Conservation (phyloP, 2,797 vertebrate species). For the Protosalanx chinensis region DNA sequence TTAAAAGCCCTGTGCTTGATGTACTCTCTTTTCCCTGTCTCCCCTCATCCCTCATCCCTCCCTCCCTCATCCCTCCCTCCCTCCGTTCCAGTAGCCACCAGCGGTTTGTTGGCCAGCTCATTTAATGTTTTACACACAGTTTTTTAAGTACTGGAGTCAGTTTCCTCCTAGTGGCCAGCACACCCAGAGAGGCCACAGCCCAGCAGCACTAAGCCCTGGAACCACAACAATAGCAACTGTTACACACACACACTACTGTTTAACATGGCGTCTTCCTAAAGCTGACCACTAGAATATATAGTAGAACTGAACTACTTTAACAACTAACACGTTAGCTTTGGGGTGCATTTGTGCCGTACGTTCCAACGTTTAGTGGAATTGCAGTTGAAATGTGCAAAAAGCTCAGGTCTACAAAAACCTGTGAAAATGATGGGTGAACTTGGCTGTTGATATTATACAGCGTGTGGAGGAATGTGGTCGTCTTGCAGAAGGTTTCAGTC, state of each 20-base stretch:
- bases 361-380: too few species aligned
- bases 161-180: slow-evolving; percentile 56
- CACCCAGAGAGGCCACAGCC: slow-evolving; percentile 62
- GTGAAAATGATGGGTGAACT: too few species aligned
- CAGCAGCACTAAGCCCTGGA: slow-evolving; percentile 48
- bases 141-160: slow-evolving; percentile 57
- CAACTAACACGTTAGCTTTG: too few species aligned
- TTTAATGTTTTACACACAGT: slow-evolving; percentile 66
- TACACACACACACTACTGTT: slow-evolving; percentile 31
- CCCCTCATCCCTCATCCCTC: background rate
- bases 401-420: too few species aligned
- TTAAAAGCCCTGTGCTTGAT: slow-evolving; percentile 5
- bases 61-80: background rate
- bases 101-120: slow-evolving; percentile 53
- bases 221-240: slow-evolving; percentile 55
- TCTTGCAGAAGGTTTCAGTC: too few species aligned
- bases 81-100: slow-evolving; percentile 25
- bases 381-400: too few species aligned
- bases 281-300: slow-evolving; percentile 23
- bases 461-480: too few species aligned
- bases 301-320: background rate
- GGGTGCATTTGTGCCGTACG: too few species aligned
- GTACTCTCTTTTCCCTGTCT: background rate
- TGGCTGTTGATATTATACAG: too few species aligned
- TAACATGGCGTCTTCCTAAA: slow-evolving; percentile 28